phyloP scores from a whole-genome alignment of 2,113 vertebrate species.

The Platichthys stellatus region DNA sequence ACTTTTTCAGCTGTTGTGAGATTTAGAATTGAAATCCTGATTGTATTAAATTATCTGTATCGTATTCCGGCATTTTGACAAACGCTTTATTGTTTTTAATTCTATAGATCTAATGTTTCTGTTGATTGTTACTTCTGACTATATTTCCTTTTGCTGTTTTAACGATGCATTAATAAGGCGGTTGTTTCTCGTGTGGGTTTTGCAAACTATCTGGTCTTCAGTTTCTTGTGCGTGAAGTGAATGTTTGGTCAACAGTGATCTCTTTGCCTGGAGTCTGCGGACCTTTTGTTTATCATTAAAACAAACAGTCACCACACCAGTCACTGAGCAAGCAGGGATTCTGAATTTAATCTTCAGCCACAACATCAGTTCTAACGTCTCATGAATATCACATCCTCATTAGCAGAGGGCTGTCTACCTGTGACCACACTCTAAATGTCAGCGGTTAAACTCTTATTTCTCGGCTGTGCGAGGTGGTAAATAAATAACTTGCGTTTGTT shows the following conservation, averaged over 20 bases:
- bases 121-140: slow-evolving; percentile 2
- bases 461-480: slow-evolving; percentile 33
- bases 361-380: slow-evolving; percentile 31
- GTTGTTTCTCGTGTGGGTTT: slow-evolving; percentile 11
- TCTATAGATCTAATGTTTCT: not conserved
- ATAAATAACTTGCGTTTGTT: slow-evolving; percentile 31
- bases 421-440: slow-evolving; percentile 21
- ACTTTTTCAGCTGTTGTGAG: slow-evolving; percentile 3
- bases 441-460: slow-evolving; percentile 10
- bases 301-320: slow-evolving; percentile 19
- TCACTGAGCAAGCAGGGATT: slow-evolving; percentile 19
- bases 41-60: too few relatives aligned
- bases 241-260: slow-evolving; percentile 25
- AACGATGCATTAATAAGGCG: not conserved
- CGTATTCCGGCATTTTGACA: too few relatives aligned
- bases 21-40: too few relatives aligned
- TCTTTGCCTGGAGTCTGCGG: slow-evolving; percentile 14
- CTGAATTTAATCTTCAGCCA: slow-evolving; percentile 33
- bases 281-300: slow-evolving; percentile 44
- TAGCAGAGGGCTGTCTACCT: slow-evolving; percentile 20
- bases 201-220: not conserved
- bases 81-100: not conserved
- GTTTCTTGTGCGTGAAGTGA: slow-evolving; percentile 25
- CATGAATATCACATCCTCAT: slow-evolving; percentile 48
- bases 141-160: not conserved